These are phyloP conservation scores for Triplophysa yarkandensis DNA, from an alignment of 2,797 vertebrate species.

Conservation along the genomic window DNA sequence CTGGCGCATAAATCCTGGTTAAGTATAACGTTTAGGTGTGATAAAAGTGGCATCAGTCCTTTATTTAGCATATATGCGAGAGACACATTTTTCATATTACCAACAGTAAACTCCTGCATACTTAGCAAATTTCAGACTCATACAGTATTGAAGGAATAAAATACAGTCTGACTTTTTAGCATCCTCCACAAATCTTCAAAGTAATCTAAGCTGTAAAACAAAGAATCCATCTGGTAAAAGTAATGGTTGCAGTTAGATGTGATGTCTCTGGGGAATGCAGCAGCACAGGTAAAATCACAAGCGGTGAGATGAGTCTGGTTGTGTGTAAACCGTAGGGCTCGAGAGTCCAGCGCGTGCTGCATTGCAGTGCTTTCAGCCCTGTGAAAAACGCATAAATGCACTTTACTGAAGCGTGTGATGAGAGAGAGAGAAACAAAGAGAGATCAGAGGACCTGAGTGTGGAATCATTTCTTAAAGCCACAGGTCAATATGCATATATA, in stretches of 20 bases:
- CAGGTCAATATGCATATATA: neutral
- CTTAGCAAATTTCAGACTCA: constrained; percentile 8
- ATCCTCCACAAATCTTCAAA: constrained; percentile 7
- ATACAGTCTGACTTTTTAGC: constrained; percentile 1
- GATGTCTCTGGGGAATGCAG: constrained; percentile 34
- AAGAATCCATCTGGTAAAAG: neutral
- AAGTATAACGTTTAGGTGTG: too few relatives aligned
- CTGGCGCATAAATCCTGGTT: too few relatives aligned
- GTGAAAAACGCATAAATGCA: constrained; percentile 50
- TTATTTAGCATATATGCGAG: too few relatives aligned
- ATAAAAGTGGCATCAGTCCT: too few relatives aligned
- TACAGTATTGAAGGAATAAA: neutral
- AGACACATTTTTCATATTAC: too few relatives aligned
- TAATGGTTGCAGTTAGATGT: constrained; percentile 15
- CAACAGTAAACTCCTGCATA: constrained; percentile 1
- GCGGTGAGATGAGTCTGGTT: constrained; percentile 8
- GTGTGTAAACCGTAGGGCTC: constrained; percentile 31
- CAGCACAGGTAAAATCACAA: constrained; percentile 26
- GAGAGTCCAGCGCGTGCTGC: constrained; percentile 52
- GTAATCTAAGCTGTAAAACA: constrained; percentile 12
- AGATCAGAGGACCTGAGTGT: constrained; percentile 1
- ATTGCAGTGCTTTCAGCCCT: constrained; percentile 59
- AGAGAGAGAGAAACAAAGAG: neutral
- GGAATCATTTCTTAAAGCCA: neutral
- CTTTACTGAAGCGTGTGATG: constrained; percentile 34